Evolutionary conservation across 2,888 invertebrate species (phyloP).

Genomic region (Megaustenia siamemsis): DNA sequence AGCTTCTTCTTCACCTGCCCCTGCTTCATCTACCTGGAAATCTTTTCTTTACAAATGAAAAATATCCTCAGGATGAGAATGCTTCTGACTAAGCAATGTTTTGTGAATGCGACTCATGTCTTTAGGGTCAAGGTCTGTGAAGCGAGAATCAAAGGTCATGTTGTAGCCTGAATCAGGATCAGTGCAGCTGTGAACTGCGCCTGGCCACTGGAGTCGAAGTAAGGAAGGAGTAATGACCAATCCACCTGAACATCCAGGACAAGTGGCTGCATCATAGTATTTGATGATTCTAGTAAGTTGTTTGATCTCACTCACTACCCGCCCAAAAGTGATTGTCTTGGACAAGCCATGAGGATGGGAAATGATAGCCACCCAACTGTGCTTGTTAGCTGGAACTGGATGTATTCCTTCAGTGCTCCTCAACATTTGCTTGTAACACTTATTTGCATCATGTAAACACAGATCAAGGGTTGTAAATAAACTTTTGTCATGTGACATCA

Average conservation of each 20-base stretch:
- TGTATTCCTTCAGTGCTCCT: constrained; percentile 28
- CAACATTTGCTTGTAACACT: constrained; percentile 44
- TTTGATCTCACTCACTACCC: constrained; percentile 4
- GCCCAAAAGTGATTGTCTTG: constrained; percentile 41
- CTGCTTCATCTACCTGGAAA: too few relatives aligned
- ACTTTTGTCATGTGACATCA: constrained; percentile 44
- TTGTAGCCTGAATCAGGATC: constrained; percentile 29
- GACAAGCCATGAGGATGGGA: constrained; percentile 49
- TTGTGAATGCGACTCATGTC: constrained; percentile 40
- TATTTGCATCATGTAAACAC: constrained; percentile 34
- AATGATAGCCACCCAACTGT: constrained; percentile 46
- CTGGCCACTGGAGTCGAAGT: constrained; percentile 50
- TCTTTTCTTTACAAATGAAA: neutral
- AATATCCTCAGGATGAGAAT: neutral
- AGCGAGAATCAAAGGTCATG: constrained; percentile 42
- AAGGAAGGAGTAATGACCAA: constrained; percentile 49
- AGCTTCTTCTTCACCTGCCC: too few relatives aligned
- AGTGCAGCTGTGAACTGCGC: constrained; percentile 48
- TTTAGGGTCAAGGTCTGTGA: constrained; percentile 28
- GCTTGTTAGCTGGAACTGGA: neutral
- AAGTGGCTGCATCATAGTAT: constrained; percentile 50
- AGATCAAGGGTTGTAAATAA: constrained; percentile 24
- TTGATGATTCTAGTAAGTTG: constrained; percentile 31
- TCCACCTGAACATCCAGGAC: constrained; percentile 53
- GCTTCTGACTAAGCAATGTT: constrained; percentile 1